Evolutionary conservation across 2,113 vertebrate genomes (phyloP), one percentile per base, ranked within the genome.

Genomic region (Leuciscus idus): DNA sequence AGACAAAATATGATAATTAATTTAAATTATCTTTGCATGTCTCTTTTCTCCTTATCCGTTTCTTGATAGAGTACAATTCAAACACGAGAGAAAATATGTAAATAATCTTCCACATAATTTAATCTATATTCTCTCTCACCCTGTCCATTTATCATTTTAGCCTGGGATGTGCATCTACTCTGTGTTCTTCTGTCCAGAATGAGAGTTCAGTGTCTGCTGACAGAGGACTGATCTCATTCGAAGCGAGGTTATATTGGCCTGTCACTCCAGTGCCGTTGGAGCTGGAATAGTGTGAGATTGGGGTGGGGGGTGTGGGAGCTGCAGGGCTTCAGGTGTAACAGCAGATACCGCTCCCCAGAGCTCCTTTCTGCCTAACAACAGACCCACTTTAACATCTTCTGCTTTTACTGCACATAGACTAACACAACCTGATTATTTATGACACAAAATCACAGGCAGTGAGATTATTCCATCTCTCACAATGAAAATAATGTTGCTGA

Each of bases 281-380:
- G 66, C 64, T 39, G 81, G 66, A 68, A 83, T 75, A 78, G 64
- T 28, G 52, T 8, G 84, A 64, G 80, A 66, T 50, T 66, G 64
- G 73, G 62, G 72, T 57, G 52, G 73, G 62, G 79, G 84, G 64
- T 43, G 43, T 43, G 13, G 76, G 52, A 84, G 84, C 50, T 80
- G 81, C 39, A 86, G 76, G 68, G 75, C 75, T 68, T 77, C 73
- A 73, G 57, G 57, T 70, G 64, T 75, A 72, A 80, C 50, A 86
- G 77, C 73, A 79, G 74, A 88, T 36, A 61, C 46, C 23, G n/a
- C 55, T 83, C 87, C 82, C 80, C 11, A 39, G 87, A 81, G 84
- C 82, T 64, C 2, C 48, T 52, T 46, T 81, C 80, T 77, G 70
- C 84, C 73, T 83, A 77, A 64, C 62, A 48, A 78, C 50, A 78